Base-by-base conservation (phyloP, 2,888 invertebrate species). In the Trachelus tabidus region DNA sequence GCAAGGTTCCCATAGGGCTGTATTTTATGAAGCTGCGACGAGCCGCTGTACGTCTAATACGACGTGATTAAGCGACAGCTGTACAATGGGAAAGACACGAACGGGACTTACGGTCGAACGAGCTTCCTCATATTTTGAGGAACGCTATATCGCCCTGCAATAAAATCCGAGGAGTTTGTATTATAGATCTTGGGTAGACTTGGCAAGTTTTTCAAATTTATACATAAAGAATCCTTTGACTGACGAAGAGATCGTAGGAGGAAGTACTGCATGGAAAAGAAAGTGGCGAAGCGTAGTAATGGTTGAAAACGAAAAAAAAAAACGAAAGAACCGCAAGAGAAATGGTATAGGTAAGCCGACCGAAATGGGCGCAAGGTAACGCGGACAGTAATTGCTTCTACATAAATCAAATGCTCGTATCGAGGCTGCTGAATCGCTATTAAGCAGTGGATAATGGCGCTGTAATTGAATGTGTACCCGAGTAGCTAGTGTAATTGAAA, bases 21-120 rank as follows among this genome's bases (percentile, higher is more conserved):
- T 90, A 87, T 86, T 90, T 90, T 90, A 90, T 88, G 90, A 89
- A 88, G 88, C 86, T 81, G 85, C 84, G 86, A 86, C 84, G 86
- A 86, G 86, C 86, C 84, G 81, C 85, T 85, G 85, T 86, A 85
- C 86, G 84, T 85, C 78, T 73, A 78, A 79, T 78, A 76, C 80
- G 79, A 78, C 71, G 87, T 88, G 86, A 86, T 88, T 85, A 81
- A 81, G 77, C 82, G 81, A 81, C 82, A 81, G 82, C 74, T 73
- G 75, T 4, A 56, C 56, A 56, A 56, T 56, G 56, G 56, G 56
- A 56, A 23, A 56, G 23, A 56, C 56, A 56, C 23, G 56, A 56
- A 6, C 56, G 56, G 23, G 23, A 56, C 56, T 56, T 56, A 56
- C 56, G 9, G 56, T 23, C 23, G 56, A 56, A 23, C 4, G 23